Base-by-base conservation (phyloP, 2,113 vertebrate genomes). In the Cariama cristata region DNA sequence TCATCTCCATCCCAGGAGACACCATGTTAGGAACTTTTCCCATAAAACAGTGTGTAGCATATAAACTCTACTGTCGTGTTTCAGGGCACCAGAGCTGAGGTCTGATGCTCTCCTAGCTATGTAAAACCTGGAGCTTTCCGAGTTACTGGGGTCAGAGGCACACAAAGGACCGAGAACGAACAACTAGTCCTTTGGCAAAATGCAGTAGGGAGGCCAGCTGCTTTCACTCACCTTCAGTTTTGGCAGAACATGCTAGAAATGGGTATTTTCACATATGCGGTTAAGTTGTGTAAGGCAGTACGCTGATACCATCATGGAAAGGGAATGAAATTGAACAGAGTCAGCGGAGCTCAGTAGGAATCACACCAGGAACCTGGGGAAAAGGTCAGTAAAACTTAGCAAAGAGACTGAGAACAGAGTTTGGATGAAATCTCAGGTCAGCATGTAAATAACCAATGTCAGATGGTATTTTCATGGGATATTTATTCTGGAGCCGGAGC, bases 351-450 rank as follows among this genome's bases (percentile, higher is more conserved):
- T 87, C 60, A 8, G 64, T 58, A 85, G 58, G 86, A 87, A 47
- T 89, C 53, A n/a, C 62, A 53, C 24, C 49, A 85, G 66, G 8
- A 96, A 26, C 27, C 30, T 72, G 35, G 79, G 69, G 88, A 94
- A 94, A 95, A 94, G 74, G 74, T 90, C 77, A 82, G 49, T 60
- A 91, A 72, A 81, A 75, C 32, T 81, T 47, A 28, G 17, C 27
- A 35, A 45, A 89, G 77, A 64, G 53, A 8, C 35, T 53, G 62
- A 92, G 74, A 82, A 52, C 49, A 53, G 60, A 44, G 22, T 74
- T 84, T 59, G 90, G 88, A 58, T 95, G 56, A 74, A 91, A 56
- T 76, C 73, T 87, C 56, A 35, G 80, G 62, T 96, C 91, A 96
- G 53, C 44, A 2, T 79, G 62, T 90, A 85, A 96, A 93, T 87